A percentile compares a stretch with the other conserved stretches of the same genome.
Evolutionary conservation across 2,113 vertebrate genomes (phyloP).

Genomic region (Castor canadensis): DNA sequence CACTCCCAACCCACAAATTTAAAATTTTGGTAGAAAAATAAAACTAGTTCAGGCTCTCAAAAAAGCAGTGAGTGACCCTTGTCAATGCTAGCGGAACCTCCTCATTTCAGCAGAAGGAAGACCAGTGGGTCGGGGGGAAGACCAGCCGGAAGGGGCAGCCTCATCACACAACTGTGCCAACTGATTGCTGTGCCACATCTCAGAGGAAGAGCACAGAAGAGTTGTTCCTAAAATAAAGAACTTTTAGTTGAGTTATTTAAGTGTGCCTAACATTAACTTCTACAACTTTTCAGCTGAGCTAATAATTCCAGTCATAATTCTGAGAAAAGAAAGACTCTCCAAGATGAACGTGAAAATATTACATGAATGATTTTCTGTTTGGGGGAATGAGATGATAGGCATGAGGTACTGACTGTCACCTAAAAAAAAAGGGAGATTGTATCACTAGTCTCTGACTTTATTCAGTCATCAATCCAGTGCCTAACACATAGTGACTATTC

Average conservation of each 20-base stretch:
- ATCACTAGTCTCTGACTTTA: neutral
- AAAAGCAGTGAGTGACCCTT: neutral
- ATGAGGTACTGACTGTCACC: neutral
- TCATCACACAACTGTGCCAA: too few species aligned
- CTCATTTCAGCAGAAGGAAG: neutral
- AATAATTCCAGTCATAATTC: neutral
- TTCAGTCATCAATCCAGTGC: neutral
- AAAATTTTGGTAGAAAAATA: neutral
- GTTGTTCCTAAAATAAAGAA: neutral
- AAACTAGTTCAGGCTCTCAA: neutral
- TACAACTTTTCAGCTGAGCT: neutral
- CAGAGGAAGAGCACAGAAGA: neutral
- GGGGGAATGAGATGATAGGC: neutral
- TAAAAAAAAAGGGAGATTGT: neutral
- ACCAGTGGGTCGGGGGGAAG: neutral
- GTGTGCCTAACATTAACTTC: neutral
- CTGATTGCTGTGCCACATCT: neutral
- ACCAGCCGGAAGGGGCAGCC: fast-evolving
- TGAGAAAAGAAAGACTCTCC: neutral
- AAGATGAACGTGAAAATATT: neutral
- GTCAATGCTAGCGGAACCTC: neutral
- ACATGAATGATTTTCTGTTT: neutral
- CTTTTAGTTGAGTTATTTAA: neutral
- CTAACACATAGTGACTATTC: neutral
- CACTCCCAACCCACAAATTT: neutral